A percentile compares a stretch with the other conserved stretches of the same genome.
Conservation (phyloP, 1,140 invertebrate genomes). For the Penaeus vannamei region DNA sequence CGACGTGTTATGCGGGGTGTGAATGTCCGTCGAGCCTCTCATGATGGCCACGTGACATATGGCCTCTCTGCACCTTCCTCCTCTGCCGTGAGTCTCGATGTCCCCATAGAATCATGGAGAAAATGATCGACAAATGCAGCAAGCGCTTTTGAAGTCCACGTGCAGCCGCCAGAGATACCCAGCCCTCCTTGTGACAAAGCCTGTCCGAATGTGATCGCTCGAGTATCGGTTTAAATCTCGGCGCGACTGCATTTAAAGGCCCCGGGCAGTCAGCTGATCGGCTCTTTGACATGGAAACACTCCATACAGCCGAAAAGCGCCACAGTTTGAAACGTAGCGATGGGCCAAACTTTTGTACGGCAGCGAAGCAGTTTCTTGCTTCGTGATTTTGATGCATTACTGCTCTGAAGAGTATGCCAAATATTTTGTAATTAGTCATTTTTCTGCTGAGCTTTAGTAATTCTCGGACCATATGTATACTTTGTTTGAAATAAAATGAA, state of each 20-base stretch:
- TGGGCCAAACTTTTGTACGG: constrained; percentile 62
- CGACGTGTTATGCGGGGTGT: no score
- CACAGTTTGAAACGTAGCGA: constrained; percentile 63
- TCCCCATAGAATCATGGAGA: no score
- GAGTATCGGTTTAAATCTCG: constrained; percentile 61
- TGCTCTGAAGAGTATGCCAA: no score
- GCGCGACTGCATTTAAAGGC: constrained; percentile 67
- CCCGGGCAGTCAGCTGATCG: constrained; percentile 66
- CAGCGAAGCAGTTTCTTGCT: neutral
- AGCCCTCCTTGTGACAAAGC: constrained; percentile 45
- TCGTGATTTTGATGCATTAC: neutral
- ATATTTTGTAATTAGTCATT: neutral
- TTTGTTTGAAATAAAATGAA: constrained; percentile 51
- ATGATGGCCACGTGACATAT: no score
- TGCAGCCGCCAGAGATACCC: neutral
- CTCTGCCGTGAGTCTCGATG: no score
- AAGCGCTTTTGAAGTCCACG: neutral
- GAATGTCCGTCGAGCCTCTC: no score
- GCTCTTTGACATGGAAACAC: constrained; percentile 67
- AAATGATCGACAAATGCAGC: no score
- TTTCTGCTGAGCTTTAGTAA: neutral
- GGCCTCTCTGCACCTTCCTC: no score
- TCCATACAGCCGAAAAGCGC: constrained; percentile 58
- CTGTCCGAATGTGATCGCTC: constrained; percentile 37
- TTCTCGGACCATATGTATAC: neutral